Percentiles rank a stretch among this genome's conserved stretches.
Conservation (phyloP, 2,113 vertebrate species). For the Talpa occidentalis region DNA sequence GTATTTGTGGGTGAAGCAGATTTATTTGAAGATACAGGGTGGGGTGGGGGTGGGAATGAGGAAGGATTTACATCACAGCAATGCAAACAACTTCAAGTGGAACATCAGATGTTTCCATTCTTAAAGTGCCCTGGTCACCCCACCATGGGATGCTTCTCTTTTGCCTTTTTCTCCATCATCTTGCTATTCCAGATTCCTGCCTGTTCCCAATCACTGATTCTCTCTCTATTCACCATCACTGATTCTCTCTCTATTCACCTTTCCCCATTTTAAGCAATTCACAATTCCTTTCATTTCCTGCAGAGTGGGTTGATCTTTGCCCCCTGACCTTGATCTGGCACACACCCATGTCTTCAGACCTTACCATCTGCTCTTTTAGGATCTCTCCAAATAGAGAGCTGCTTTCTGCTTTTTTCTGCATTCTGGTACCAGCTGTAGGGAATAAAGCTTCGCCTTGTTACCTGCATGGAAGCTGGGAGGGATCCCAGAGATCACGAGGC, state of each 20-base stretch:
- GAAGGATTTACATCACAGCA: neutral
- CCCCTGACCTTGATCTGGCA: neutral
- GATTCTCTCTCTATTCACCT: neutral
- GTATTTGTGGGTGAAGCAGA: constrained; percentile 16
- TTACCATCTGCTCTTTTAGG: neutral
- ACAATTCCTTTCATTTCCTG: neutral
- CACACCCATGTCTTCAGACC: neutral
- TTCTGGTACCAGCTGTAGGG: neutral
- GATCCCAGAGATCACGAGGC: neutral
- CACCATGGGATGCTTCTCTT: neutral
- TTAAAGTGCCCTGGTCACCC: neutral
- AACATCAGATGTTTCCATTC: neutral
- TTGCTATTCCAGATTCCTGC: neutral
- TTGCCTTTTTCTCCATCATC: neutral
- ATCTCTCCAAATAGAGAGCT: neutral
- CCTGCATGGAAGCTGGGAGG: neutral
- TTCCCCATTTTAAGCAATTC: neutral
- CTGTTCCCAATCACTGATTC: neutral
- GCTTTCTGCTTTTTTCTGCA: neutral
- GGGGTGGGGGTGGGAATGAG: neutral
- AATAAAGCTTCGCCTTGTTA: neutral
- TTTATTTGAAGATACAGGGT: constrained; percentile 33
- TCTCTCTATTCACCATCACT: neutral
- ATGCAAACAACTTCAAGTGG: neutral
- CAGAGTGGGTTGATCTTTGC: neutral